Conservation (phyloP, 64 coral and sea anemone genomes). For the Pocillopora verrucosa region DNA sequence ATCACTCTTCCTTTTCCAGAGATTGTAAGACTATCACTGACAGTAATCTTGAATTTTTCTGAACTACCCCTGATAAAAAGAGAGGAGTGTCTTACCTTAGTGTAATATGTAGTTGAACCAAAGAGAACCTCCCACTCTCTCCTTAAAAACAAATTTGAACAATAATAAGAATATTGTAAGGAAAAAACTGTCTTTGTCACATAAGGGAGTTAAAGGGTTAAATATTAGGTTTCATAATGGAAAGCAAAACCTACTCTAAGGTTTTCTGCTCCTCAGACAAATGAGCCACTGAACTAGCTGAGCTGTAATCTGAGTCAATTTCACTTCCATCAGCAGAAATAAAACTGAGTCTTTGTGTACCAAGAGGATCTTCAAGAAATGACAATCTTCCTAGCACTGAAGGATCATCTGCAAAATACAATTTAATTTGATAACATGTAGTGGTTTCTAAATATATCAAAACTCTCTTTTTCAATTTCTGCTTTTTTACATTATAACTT, state of each 20-base stretch:
- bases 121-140: constrained; percentile 53
- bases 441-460: not conserved
- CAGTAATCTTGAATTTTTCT: too few species aligned
- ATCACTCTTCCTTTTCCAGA: too few species aligned
- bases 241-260: constrained; percentile 47
- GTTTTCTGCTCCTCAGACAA: constrained; percentile 48
- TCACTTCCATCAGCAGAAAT: constrained; percentile 48
- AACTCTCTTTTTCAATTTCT: not conserved
- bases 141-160: constrained; percentile 18
- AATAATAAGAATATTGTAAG: not conserved
- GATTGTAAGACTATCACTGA: too few species aligned
- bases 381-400: constrained; percentile 17
- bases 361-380: constrained; percentile 48
- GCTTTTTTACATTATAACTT: not conserved
- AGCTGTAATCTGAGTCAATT: constrained; percentile 50
- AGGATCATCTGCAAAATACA: not conserved
- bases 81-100: not conserved
- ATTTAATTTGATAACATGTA: not conserved
- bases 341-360: constrained; percentile 25
- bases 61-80: not conserved
- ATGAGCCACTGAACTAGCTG: constrained; percentile 8
- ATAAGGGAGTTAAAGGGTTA: too few species aligned
- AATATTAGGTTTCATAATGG: not conserved
- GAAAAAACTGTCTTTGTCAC: too few species aligned
- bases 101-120: constrained; percentile 38